phyloP scores from a whole-genome alignment of 2,113 vertebrate species.

The Grus americana region DNA sequence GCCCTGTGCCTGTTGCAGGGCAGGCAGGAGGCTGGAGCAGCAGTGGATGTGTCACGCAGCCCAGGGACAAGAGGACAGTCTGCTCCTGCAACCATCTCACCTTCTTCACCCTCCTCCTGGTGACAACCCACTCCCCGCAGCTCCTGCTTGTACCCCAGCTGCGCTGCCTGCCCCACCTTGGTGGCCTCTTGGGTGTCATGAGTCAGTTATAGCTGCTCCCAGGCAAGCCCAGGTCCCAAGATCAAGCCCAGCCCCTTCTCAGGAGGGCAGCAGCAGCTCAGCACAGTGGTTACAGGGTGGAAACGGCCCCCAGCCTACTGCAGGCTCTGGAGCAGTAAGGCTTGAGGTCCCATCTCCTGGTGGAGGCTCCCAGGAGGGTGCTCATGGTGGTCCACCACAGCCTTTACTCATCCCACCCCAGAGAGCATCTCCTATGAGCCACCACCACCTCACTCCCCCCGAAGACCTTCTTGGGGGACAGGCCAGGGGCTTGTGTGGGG shows the following conservation, averaged over 20 bases:
- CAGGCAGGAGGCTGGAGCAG: conserved; percentile 74
- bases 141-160: background rate
- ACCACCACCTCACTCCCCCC: background rate
- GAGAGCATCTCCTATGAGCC: background rate
- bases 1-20: background rate
- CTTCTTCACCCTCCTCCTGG: conserved; percentile 90
- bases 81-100: conserved; percentile 86
- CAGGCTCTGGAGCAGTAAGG: background rate
- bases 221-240: background rate
- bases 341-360: background rate
- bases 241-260: background rate
- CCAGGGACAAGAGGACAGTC: background rate
- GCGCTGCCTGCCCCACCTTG: background rate
- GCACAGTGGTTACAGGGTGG: too few species aligned
- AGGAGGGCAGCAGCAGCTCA: background rate
- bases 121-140: conserved; percentile 43
- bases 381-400: background rate
- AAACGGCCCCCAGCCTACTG: background rate
- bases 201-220: background rate
- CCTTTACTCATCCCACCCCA: background rate
- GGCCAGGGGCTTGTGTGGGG: fast-evolving
- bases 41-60: conserved; percentile 67
- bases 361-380: background rate
- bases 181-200: background rate
- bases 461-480: background rate